Percentiles rank a stretch among this genome's conserved stretches.
phyloP scores from a whole-genome alignment of 2,888 invertebrate species.

The Smittia aterrima region DNA sequence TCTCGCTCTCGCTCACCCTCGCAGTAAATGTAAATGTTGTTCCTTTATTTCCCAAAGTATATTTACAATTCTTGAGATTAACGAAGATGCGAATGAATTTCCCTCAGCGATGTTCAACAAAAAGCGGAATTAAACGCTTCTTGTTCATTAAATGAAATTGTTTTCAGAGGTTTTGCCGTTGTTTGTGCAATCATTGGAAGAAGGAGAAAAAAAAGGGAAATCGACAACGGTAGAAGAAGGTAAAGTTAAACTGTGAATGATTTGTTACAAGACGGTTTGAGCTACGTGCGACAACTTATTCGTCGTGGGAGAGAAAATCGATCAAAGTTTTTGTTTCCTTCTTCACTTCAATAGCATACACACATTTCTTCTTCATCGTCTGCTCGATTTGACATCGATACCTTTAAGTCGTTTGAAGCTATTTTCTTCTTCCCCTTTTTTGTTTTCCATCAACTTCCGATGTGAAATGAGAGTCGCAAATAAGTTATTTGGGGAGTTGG shows the following conservation, averaged over 20 bases:
- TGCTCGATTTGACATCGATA: not conserved
- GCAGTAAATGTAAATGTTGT: not conserved
- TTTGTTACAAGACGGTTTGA: not conserved
- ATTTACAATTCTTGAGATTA: not conserved
- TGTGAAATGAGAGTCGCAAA: not conserved
- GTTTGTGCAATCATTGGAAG: not conserved
- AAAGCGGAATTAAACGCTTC: not conserved
- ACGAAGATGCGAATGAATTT: conserved; percentile 6
- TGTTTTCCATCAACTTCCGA: not conserved
- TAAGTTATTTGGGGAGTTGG: not conserved
- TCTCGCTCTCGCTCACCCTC: not conserved
- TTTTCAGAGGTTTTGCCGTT: not conserved
- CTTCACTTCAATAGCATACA: not conserved
- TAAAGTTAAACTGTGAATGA: not conserved
- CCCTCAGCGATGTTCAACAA: not conserved
- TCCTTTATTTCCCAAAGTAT: not conserved
- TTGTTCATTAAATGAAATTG: not conserved
- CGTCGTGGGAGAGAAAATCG: not conserved
- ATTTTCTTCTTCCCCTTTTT: not conserved
- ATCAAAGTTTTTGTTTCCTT: not conserved
- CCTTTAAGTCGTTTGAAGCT: not conserved
- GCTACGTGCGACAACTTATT: not conserved
- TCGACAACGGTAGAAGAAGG: not conserved
- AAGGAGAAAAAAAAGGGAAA: not conserved
- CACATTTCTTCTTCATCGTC: not conserved